A percentile compares a stretch with the other conserved stretches of the same genome.
Conservation (phyloP, 2,888 invertebrate genomes). For the Euzetes globulus region DNA sequence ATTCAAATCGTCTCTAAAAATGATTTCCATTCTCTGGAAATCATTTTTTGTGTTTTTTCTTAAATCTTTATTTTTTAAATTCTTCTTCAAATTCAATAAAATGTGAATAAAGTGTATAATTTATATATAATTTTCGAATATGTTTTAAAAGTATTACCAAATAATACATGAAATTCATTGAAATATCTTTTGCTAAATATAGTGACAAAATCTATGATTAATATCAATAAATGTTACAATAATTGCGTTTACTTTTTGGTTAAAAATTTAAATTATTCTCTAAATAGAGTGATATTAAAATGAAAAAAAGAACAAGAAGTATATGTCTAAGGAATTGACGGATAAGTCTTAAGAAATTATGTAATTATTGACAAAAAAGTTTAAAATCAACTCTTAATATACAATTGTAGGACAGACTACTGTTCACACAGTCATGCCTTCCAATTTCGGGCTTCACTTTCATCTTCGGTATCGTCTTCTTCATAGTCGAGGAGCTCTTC, state of each 20-base stretch:
- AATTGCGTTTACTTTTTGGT: slow-evolving; percentile 1
- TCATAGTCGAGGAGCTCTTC: slow-evolving; percentile 9
- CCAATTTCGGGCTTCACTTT: slow-evolving; percentile 25
- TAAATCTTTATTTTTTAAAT: background rate
- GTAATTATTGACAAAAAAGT: slow-evolving; percentile 5
- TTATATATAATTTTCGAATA: background rate
- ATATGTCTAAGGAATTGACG: background rate
- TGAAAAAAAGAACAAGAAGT: background rate
- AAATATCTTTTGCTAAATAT: slow-evolving; percentile 12
- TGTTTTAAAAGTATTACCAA: background rate
- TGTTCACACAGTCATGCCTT: background rate
- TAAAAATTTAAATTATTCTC: background rate
- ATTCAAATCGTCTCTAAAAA: background rate
- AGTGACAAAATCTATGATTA: slow-evolving; percentile 21
- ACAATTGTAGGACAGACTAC: background rate
- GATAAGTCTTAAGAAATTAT: background rate
- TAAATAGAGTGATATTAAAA: slow-evolving; percentile 8
- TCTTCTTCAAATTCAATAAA: background rate
- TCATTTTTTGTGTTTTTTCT: background rate
- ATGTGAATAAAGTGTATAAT: background rate
- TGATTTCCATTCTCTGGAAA: background rate
- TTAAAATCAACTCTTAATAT: background rate
- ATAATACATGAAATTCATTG: slow-evolving; percentile 17
- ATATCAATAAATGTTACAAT: slow-evolving; percentile 9
- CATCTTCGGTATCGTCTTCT: slow-evolving; percentile 13